phyloP scores from a whole-genome alignment of 2,113 vertebrate genomes.

The Tautogolabrus adspersus region DNA sequence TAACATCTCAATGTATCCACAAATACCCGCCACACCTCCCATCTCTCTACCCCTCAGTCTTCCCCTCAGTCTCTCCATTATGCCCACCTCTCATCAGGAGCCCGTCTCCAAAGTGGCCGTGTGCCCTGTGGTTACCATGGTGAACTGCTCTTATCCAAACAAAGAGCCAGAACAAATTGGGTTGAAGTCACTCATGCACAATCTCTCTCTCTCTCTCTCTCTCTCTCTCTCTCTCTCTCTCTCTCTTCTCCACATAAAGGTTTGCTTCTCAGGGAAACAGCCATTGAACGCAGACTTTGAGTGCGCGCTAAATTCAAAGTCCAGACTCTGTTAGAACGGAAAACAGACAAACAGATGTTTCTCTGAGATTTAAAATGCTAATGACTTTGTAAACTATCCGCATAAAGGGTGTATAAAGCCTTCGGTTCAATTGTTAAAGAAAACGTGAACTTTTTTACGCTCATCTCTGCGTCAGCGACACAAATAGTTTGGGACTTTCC shows the following conservation, averaged over 20 bases:
- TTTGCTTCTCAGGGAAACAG: constrained; percentile 16
- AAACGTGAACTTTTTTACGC: constrained; percentile 9
- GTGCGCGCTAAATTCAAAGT: constrained; percentile 74
- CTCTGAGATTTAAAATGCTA: not conserved
- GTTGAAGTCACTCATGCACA: constrained; percentile 31
- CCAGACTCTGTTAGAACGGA: not conserved
- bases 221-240: constrained; percentile 36
- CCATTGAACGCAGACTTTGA: constrained; percentile 17
- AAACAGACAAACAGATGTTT: not conserved
- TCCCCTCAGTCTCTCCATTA: constrained; percentile 9
- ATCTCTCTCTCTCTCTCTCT: constrained; percentile 23
- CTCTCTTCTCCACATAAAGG: constrained; percentile 25
- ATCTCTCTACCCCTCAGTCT: no score
- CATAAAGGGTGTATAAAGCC: not conserved
- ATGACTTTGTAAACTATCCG: not conserved
- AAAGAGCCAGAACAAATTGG: constrained; percentile 52
- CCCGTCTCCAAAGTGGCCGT: constrained; percentile 46
- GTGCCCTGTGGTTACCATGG: constrained; percentile 69
- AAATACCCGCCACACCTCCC: not conserved
- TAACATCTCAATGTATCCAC: constrained; percentile 18
- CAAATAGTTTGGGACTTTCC: constrained; percentile 72
- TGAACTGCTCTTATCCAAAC: constrained; percentile 71
- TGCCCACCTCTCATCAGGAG: constrained; percentile 54
- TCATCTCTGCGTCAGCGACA: constrained; percentile 37
- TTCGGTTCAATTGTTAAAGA: not conserved